Evolutionary conservation across 2,797 vertebrate genomes (phyloP).

Genomic region (Alauda arvensis): DNA sequence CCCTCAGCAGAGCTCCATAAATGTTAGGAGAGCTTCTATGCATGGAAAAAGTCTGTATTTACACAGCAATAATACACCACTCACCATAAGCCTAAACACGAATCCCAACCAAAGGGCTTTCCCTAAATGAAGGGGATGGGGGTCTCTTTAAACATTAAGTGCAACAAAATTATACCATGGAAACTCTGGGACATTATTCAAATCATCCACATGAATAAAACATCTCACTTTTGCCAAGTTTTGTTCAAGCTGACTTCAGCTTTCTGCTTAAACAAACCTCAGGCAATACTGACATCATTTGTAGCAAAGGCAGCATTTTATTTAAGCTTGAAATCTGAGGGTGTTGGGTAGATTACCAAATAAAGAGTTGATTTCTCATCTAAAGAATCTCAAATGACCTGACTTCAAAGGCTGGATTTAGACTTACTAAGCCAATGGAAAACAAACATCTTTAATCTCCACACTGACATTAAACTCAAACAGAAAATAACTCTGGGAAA

Average conservation of each 20-base stretch:
- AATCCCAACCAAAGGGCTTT: conserved; percentile 7
- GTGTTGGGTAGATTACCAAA: conserved; percentile 23
- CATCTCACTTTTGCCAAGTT: conserved; percentile 39
- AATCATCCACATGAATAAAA: conserved; percentile 48
- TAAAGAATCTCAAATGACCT: conserved; percentile 43
- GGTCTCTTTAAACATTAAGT: conserved; percentile 18
- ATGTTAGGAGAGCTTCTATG: not conserved
- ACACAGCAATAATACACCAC: conserved; percentile 41
- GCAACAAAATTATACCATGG: conserved; percentile 8
- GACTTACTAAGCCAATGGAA: conserved; percentile 27
- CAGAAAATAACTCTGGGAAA: conserved; percentile 44
- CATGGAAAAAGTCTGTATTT: conserved; percentile 39
- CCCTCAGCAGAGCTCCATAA: not conserved
- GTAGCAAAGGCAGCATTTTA: conserved; percentile 35
- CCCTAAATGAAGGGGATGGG: conserved; percentile 1
- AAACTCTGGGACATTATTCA: conserved; percentile 47
- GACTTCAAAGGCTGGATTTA: conserved; percentile 54
- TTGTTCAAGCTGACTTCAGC: conserved; percentile 57
- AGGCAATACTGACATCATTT: conserved; percentile 46
- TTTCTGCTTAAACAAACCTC: conserved; percentile 52
- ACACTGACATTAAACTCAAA: conserved; percentile 21
- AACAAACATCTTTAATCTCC: conserved; percentile 59
- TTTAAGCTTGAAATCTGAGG: conserved; percentile 45
- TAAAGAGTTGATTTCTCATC: conserved; percentile 52
- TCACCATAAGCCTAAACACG: not conserved